Percentiles rank a stretch among this genome's conserved stretches.
These are phyloP conservation scores for Acrocera orbiculus DNA, from an alignment of 2,888 invertebrate species.

Conservation along the genomic window DNA sequence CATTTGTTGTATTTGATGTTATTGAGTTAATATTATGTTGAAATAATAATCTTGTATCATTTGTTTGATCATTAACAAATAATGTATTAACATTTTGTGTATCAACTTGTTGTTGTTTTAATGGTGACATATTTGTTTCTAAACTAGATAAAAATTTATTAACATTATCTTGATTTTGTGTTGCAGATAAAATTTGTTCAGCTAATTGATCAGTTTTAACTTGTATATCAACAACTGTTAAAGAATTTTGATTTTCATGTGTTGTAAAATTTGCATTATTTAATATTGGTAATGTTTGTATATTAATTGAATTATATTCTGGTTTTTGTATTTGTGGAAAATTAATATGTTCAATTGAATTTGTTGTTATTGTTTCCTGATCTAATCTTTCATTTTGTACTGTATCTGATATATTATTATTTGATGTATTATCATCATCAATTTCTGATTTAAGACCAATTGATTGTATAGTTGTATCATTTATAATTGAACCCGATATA, in stretches of 20 bases:
- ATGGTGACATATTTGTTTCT: conserved; percentile 22
- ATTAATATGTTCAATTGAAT: conserved; percentile 12
- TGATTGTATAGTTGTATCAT: conserved; percentile 23
- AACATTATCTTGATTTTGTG: conserved; percentile 37
- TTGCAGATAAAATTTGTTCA: conserved; percentile 30
- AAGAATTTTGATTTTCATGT: conserved; percentile 10
- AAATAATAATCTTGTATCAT: conserved; percentile 1
- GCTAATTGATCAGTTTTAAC: conserved; percentile 40
- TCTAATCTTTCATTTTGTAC: conserved; percentile 30
- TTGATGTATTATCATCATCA: conserved; percentile 56
- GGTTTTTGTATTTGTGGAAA: conserved; percentile 16
- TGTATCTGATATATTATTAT: conserved; percentile 21
- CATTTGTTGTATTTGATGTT: conserved; percentile 1
- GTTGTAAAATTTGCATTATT: conserved; percentile 23
- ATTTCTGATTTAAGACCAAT: conserved; percentile 47
- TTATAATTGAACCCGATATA: conserved; percentile 26
- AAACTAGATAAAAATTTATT: conserved; percentile 40
- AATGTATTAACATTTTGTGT: conserved; percentile 8
- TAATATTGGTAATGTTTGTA: conserved; percentile 16
- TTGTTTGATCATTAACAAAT: conserved; percentile 11
- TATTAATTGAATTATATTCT: conserved; percentile 11
- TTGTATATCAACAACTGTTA: conserved; percentile 26
- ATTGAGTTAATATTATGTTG: conserved; percentile 5
- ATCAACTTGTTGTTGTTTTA: conserved; percentile 12
- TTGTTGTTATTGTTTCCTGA: conserved; percentile 12